A percentile compares a stretch with the other conserved stretches of the same genome.
Conservation (phyloP, 2,113 vertebrate genomes). For the Mormyrus iriodes region DNA sequence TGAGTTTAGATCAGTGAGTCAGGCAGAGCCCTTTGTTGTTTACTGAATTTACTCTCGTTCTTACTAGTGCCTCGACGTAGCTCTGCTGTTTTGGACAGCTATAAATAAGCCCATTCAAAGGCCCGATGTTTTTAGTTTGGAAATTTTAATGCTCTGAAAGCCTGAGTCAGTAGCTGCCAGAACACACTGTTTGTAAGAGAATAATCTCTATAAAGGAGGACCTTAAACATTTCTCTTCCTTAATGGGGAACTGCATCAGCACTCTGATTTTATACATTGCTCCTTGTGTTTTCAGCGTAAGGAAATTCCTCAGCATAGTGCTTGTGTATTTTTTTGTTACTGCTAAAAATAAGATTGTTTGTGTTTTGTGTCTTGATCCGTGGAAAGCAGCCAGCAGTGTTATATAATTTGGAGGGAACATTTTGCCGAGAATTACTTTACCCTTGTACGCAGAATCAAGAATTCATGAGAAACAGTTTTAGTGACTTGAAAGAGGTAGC, state of each 20-base stretch:
- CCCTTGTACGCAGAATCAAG: background rate
- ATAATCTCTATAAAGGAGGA: background rate
- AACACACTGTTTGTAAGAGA: background rate
- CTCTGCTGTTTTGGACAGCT: background rate
- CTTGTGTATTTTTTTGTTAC: background rate
- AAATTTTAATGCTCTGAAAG: constrained; percentile 8
- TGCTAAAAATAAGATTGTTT: background rate
- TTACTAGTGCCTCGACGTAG: background rate
- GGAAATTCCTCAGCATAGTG: background rate
- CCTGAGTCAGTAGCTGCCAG: background rate
- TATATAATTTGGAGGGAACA: background rate
- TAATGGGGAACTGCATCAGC: background rate
- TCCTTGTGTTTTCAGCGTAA: background rate
- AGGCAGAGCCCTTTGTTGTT: background rate
- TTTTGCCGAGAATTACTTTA: background rate
- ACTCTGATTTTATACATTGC: background rate
- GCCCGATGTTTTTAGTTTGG: background rate
- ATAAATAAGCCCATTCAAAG: constrained; percentile 14
- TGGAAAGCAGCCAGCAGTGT: background rate
- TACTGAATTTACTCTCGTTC: background rate
- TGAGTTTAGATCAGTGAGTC: background rate
- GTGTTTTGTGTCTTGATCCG: background rate
- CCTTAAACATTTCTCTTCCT: background rate
- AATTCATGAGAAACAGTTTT: background rate
- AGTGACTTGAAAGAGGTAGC: background rate